Evolutionary conservation across 2,113 vertebrate genomes (phyloP).

Genomic region (Dipodomys ordii): DNA sequence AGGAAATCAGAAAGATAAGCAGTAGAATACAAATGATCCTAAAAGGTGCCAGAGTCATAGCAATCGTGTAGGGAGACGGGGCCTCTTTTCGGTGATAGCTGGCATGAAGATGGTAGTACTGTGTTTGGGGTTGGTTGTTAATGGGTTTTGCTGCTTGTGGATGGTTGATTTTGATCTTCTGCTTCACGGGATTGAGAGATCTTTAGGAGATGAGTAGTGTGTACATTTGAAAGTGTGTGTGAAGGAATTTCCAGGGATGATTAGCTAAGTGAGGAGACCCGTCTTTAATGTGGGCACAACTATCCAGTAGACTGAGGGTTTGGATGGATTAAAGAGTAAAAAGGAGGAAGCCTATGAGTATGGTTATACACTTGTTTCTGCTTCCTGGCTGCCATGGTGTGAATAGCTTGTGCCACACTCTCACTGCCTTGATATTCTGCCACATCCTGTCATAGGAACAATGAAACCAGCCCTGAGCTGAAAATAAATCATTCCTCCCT

Average conservation of each 20-base stretch:
- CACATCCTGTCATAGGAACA: background rate
- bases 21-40: too few species aligned
- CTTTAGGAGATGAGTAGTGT: background rate
- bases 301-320: background rate
- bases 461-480: too few species aligned
- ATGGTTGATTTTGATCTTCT: background rate
- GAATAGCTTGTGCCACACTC: background rate
- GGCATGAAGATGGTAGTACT: background rate
- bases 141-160: background rate
- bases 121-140: background rate
- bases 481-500: background rate
- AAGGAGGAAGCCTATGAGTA: background rate
- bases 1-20: background rate
- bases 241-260: background rate
- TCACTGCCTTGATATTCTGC: background rate
- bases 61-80: accelerated
- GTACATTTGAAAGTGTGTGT: background rate
- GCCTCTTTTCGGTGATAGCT: background rate
- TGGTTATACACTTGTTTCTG: background rate
- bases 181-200: too few species aligned
- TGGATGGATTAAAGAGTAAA: background rate
- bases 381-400: background rate
- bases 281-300: background rate
- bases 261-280: background rate
- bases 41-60: accelerated